These are phyloP conservation scores for Montipora capricornis DNA, from an alignment of 64 coral and sea anemone genomes.

Conservation along the genomic window DNA sequence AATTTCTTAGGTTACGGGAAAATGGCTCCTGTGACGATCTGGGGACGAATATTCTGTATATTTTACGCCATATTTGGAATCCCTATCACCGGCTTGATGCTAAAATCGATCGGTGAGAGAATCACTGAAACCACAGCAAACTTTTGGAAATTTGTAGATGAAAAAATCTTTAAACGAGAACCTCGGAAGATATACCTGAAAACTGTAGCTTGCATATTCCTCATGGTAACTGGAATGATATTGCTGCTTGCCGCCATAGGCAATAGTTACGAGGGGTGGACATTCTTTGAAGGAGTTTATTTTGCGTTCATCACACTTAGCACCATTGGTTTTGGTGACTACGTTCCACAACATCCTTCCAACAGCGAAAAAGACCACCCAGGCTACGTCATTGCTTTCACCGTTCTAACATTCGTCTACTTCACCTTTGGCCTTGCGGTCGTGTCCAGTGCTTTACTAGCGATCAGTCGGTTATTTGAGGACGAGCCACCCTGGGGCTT, in stretches of 20 bases:
- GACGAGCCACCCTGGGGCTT: constrained; percentile 98
- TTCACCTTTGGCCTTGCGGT: constrained; percentile 96
- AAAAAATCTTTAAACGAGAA: constrained; percentile 77
- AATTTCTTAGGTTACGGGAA: constrained; percentile 82
- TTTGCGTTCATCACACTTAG: constrained; percentile 99
- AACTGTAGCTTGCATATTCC: constrained; percentile 81
- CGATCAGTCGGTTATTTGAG: constrained; percentile 93
- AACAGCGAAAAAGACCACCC: constrained; percentile 79
- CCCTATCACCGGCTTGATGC: constrained; percentile 94
- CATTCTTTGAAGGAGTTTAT: constrained; percentile 97
- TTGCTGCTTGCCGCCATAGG: constrained; percentile 82
- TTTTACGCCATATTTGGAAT: constrained; percentile 99
- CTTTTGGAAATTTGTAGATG: constrained; percentile 79
- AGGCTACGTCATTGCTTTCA: constrained; percentile 89
- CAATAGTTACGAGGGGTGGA: constrained; percentile 89
- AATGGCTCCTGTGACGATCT: constrained; percentile 89
- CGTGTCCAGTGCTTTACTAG: constrained; percentile 95
- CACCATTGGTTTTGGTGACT: constrained; percentile 97
- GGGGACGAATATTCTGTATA: constrained; percentile 97
- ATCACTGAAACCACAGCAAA: constrained; percentile 89
- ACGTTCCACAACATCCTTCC: constrained; percentile 88
- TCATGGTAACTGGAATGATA: constrained; percentile 89
- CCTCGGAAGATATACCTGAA: constrained; percentile 82
- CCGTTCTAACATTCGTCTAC: constrained; percentile 87
- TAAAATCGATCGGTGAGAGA: constrained; percentile 91